Conservation (phyloP, 2,888 invertebrate genomes). For the Omphaloscelis lunosa region DNA sequence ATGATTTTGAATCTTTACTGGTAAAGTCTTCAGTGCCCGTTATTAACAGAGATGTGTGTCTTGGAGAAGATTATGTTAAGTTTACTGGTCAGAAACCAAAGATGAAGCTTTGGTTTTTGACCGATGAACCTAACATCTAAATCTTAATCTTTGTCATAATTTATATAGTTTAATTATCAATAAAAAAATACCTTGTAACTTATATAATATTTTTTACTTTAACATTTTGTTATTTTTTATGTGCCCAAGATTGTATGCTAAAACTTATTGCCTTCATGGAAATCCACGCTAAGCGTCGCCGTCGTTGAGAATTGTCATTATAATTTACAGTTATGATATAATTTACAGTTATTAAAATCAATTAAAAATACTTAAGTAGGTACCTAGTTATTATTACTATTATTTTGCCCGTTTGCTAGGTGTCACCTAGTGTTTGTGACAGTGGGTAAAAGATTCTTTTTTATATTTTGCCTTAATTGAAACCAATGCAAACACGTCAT, state of each 20-base stretch:
- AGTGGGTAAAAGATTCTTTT: background rate
- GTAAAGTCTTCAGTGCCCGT: slow-evolving; percentile 71
- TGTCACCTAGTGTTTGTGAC: background rate
- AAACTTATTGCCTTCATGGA: background rate
- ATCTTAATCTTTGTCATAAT: background rate
- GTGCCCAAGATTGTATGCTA: background rate
- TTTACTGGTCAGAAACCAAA: slow-evolving; percentile 57
- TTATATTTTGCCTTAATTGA: background rate
- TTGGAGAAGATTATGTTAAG: slow-evolving; percentile 77
- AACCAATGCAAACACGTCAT: background rate
- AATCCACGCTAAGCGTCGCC: background rate
- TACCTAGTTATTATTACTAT: background rate
- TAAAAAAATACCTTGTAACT: too few species aligned
- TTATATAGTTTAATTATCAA: background rate
- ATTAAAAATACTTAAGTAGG: background rate
- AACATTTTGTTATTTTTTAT: background rate
- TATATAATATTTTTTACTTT: background rate
- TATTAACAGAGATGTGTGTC: slow-evolving; percentile 76
- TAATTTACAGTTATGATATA: background rate
- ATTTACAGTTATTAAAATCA: slow-evolving; percentile 1
- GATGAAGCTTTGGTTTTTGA: too few species aligned
- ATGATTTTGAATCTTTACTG: slow-evolving; percentile 74
- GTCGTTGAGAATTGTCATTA: background rate
- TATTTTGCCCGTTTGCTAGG: background rate
- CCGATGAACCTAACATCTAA: background rate